Conservation (phyloP, 2,113 vertebrate species). For the Eidolon helvum region DNA sequence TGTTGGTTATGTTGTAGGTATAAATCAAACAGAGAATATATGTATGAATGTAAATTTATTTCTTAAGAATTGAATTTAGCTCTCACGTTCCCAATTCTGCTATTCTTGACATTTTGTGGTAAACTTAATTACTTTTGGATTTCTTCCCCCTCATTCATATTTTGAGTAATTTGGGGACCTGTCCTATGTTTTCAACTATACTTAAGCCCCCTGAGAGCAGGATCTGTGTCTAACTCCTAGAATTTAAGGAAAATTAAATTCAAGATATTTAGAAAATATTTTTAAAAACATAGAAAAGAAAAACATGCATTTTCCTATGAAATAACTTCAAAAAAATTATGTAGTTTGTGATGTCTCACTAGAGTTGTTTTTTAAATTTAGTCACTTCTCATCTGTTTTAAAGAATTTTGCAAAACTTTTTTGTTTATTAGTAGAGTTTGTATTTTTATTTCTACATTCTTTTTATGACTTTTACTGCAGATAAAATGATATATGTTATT, state of each 20-base stretch:
- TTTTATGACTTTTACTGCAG: slow-evolving; percentile 45
- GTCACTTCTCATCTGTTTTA: background rate
- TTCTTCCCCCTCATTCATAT: background rate
- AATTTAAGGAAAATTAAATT: background rate
- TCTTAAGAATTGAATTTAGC: background rate
- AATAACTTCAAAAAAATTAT: background rate
- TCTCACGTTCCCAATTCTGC: background rate
- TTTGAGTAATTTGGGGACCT: background rate
- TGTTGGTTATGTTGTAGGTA: background rate
- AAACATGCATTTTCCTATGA: background rate
- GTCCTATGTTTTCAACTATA: background rate
- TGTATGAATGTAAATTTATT: background rate
- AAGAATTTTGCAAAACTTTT: background rate
- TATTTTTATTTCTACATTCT: slow-evolving; percentile 8
- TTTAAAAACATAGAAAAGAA: background rate
- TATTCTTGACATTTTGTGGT: background rate
- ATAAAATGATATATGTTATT: slow-evolving; percentile 46
- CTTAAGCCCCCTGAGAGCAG: background rate
- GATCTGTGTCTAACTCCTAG: background rate
- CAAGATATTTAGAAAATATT: background rate
- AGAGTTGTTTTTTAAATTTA: background rate
- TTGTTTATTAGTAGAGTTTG: slow-evolving; percentile 29
- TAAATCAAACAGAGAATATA: background rate
- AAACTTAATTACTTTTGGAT: background rate
- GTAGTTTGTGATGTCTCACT: background rate